Evolutionary conservation across 2,888 invertebrate genomes (phyloP).

Genomic region (Halocaridina rubra): DNA sequence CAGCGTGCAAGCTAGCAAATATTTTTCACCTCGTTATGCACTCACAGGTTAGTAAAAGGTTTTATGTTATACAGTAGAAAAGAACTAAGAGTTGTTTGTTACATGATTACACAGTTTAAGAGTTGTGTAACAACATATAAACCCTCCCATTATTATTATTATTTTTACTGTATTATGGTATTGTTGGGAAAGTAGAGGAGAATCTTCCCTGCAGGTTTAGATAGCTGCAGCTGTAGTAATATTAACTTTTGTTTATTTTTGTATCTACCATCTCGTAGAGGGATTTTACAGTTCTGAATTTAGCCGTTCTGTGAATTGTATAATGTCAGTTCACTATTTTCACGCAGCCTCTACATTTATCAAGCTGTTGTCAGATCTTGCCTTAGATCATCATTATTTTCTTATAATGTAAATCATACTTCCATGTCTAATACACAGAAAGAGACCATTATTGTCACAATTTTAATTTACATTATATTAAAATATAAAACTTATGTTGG

Average conservation of each 20-base stretch:
- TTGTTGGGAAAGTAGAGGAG: neutral
- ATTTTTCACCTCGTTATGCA: no score
- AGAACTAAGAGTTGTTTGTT: neutral
- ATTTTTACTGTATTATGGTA: slow-evolving; percentile 26
- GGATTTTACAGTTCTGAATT: slow-evolving; percentile 6
- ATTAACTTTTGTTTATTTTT: slow-evolving; percentile 16
- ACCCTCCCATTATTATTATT: neutral
- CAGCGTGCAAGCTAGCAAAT: no score
- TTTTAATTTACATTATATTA: slow-evolving; percentile 53
- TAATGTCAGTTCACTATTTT: slow-evolving; percentile 28
- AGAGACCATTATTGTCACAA: slow-evolving; percentile 54
- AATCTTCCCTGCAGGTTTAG: slow-evolving; percentile 34
- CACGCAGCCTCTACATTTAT: slow-evolving; percentile 19
- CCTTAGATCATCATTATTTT: slow-evolving; percentile 56
- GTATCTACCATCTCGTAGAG: neutral
- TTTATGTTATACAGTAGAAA: neutral
- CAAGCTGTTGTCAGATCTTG: slow-evolving; percentile 48
- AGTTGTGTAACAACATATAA: neutral
- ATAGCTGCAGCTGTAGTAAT: slow-evolving; percentile 9
- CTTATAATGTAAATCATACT: slow-evolving; percentile 47
- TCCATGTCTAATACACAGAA: slow-evolving; percentile 45
- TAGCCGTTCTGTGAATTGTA: slow-evolving; percentile 27
- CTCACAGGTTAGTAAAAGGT: neutral
- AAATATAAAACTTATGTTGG: slow-evolving; percentile 33
- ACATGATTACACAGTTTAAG: neutral